Evolutionary conservation across 1,140 invertebrate species (phyloP).

Genomic region (Nephotettix cincticeps): DNA sequence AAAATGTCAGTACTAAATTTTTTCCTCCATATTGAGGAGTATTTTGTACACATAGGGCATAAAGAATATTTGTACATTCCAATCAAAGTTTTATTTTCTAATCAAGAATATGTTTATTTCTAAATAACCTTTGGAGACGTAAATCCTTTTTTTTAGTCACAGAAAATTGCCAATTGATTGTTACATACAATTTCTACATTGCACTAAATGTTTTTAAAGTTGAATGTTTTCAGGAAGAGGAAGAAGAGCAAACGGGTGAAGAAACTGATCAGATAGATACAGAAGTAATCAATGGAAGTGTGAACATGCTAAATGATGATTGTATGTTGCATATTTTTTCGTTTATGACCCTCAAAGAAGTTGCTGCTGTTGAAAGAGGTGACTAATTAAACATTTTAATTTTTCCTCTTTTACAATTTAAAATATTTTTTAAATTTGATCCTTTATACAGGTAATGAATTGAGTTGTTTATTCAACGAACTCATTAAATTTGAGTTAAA

Average conservation of each 20-base stretch:
- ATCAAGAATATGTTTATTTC: too few species aligned
- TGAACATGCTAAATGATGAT: conserved; percentile 1
- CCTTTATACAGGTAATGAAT: too few species aligned
- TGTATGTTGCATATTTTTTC: background rate
- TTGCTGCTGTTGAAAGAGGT: background rate
- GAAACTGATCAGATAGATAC: background rate
- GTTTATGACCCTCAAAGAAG: background rate
- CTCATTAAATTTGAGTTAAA: too few species aligned
- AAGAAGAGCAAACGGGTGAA: background rate
- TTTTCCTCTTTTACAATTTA: too few species aligned
- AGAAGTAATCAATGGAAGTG: background rate
- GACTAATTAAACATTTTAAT: background rate
- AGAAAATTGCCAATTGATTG: background rate
- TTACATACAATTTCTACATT: background rate
- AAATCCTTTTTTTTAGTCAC: background rate
- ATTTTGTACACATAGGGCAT: too few species aligned
- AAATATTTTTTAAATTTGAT: too few species aligned
- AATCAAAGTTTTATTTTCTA: too few species aligned
- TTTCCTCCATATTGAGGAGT: too few species aligned
- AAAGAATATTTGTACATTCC: too few species aligned
- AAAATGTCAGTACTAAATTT: too few species aligned
- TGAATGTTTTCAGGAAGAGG: background rate
- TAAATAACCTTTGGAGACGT: background rate
- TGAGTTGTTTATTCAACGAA: too few species aligned
- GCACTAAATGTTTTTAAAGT: background rate